A percentile compares a stretch with the other conserved stretches of the same genome.
phyloP scores from a whole-genome alignment of 2,113 vertebrate genomes.

The Chrysemys picta region DNA sequence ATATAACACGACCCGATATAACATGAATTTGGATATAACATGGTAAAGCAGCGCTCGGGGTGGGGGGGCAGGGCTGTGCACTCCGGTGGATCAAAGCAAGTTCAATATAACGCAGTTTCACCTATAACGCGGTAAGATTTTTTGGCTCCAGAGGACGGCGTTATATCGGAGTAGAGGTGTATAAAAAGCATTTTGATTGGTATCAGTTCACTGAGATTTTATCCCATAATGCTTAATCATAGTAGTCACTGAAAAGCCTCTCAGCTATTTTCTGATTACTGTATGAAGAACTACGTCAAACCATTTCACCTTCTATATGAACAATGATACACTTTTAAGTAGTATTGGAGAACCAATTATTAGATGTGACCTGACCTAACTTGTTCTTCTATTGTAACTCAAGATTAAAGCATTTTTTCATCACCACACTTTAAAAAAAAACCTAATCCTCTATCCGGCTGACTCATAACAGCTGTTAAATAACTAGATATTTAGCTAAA shows the following conservation, averaged over 20 bases:
- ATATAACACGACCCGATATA: too few species aligned
- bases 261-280: neutral
- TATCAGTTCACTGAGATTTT: neutral
- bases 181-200: neutral
- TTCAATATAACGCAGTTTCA: too few species aligned
- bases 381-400: conserved; percentile 74
- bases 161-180: too few species aligned
- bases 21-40: too few species aligned
- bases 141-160: too few species aligned
- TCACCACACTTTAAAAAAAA: neutral
- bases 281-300: conserved; percentile 31
- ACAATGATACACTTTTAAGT: conserved; percentile 49
- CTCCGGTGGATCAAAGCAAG: too few species aligned
- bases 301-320: conserved; percentile 48
- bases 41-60: too few species aligned
- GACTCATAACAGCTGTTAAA: conserved; percentile 83
- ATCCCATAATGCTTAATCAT: neutral
- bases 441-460: conserved; percentile 72
- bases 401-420: conserved; percentile 81
- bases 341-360: conserved; percentile 60
- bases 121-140: too few species aligned
- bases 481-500: conserved; percentile 79
- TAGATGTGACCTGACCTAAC: conserved; percentile 72
- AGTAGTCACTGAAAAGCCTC: neutral
- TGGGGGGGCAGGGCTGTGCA: too few species aligned